Conservation (phyloP, 2,797 vertebrate species). For the Crocidura indochinensis region DNA sequence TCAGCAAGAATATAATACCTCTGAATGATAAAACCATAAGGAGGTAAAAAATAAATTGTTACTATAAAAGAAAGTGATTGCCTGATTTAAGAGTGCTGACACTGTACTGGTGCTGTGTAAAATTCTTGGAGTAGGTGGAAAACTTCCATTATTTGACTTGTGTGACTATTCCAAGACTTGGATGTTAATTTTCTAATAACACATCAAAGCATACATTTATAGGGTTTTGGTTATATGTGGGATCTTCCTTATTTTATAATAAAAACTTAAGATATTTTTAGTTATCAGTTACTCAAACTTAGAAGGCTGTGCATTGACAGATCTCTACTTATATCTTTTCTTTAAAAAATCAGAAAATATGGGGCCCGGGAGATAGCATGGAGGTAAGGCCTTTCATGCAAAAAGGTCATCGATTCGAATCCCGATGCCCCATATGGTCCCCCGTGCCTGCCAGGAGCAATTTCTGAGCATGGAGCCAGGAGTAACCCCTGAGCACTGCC, state of each 20-base stretch:
- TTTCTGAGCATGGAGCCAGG: no score
- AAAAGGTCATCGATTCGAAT: no score
- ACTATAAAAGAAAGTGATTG: no score
- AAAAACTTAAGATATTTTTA: not conserved
- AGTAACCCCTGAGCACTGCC: no score
- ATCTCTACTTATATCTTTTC: conserved; percentile 5
- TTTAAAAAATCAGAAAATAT: not conserved
- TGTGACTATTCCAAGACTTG: not conserved
- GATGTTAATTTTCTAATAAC: not conserved
- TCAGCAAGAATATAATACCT: not conserved
- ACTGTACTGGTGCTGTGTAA: not conserved
- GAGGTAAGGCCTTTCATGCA: no score
- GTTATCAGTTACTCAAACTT: not conserved
- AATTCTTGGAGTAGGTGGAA: no score
- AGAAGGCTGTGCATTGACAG: not conserved
- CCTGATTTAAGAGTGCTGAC: not conserved
- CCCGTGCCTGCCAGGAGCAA: no score
- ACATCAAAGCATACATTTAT: not conserved
- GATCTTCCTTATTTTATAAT: not conserved
- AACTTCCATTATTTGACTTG: not conserved
- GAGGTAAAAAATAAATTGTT: not conserved
- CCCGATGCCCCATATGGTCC: no score
- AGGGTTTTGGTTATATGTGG: not conserved
- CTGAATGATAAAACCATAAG: not conserved
- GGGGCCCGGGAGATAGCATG: no score